Percentiles rank a stretch among this genome's conserved stretches.
Evolutionary conservation across 2,113 vertebrate genomes (phyloP).

Genomic region (Dinomys branickii): DNA sequence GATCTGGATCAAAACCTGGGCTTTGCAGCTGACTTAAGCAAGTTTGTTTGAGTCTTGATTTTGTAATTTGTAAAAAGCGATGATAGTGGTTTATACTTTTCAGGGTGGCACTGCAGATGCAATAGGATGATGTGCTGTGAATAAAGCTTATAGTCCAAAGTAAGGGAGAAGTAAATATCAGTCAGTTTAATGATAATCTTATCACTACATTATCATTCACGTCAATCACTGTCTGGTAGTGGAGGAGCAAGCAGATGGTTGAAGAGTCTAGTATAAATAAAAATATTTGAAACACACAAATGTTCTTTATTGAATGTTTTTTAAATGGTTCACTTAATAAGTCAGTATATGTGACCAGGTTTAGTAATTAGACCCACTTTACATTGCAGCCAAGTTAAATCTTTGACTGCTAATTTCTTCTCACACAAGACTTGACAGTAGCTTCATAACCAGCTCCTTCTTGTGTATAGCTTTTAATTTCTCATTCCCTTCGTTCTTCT

Average conservation of each 20-base stretch:
- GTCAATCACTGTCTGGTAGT: neutral
- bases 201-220: neutral
- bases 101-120: neutral
- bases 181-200: neutral
- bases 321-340: neutral
- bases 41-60: neutral
- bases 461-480: neutral
- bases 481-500: neutral
- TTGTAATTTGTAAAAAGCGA: neutral
- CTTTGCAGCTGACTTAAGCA: neutral
- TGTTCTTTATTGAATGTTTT: neutral
- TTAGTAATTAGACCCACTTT: neutral
- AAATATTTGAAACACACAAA: slow-evolving; percentile 42
- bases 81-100: neutral
- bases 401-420: neutral
- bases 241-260: neutral
- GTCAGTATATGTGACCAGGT: neutral
- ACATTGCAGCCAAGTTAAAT: neutral
- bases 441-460: neutral
- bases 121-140: neutral
- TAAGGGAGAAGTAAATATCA: neutral
- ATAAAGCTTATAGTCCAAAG: neutral
- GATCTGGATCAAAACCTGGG: neutral
- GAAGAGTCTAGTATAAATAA: neutral
- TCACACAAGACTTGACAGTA: neutral